These are phyloP conservation scores for Amphipyra berbera DNA, from an alignment of 2,888 invertebrate species.

Conservation along the genomic window DNA sequence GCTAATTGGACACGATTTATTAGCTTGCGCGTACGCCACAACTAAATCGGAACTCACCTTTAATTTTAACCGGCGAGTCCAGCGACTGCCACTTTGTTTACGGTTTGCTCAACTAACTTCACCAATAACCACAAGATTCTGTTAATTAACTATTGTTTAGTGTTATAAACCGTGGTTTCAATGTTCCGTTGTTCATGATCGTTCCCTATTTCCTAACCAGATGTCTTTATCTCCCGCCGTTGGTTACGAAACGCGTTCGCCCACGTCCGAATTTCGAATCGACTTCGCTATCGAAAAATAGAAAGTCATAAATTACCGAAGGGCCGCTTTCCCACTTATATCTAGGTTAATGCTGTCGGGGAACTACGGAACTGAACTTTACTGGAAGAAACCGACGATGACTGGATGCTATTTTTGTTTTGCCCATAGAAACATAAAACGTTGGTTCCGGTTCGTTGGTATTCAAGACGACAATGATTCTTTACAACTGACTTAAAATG, in stretches of 20 bases:
- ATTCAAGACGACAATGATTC: background rate
- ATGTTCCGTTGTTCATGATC: conserved; percentile 35
- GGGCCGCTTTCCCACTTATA: conserved; percentile 84
- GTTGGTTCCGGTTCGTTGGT: conserved; percentile 39
- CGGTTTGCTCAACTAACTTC: conserved; percentile 13
- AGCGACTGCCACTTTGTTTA: conserved; percentile 34
- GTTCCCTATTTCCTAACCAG: conserved; percentile 53
- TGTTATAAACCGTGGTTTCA: conserved; percentile 16
- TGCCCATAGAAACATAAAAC: conserved; percentile 41
- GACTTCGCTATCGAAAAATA: conserved; percentile 87
- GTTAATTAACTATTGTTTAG: conserved; percentile 57
- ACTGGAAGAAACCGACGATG: conserved; percentile 56
- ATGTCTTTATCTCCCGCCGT: conserved; percentile 62
- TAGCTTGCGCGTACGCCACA: conserved; percentile 64
- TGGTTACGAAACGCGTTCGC: conserved; percentile 79
- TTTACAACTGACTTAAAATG: background rate
- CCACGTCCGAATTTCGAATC: conserved; percentile 82
- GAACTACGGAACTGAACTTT: conserved; percentile 59
- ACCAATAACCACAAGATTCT: conserved; percentile 34
- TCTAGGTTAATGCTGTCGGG: conserved; percentile 77
- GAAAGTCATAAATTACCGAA: conserved; percentile 86
- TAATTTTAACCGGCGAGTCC: conserved; percentile 46
- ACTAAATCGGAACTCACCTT: conserved; percentile 53
- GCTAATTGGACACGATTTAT: conserved; percentile 88
- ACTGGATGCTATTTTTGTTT: conserved; percentile 48